Base-by-base conservation (phyloP, 2,113 vertebrate genomes). In the Pholis gunnellus region DNA sequence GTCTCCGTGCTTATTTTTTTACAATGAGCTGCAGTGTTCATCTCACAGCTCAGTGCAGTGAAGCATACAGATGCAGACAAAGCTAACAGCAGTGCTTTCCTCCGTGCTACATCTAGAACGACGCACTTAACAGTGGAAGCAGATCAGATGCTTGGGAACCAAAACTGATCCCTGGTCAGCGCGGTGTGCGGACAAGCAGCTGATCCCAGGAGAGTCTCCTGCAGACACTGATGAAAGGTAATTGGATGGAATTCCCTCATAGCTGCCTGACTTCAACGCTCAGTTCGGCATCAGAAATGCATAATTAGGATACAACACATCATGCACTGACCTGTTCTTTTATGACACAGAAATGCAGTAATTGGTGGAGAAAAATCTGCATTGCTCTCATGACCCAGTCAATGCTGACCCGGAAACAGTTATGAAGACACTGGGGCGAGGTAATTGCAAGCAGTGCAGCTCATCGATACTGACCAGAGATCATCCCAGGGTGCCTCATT, bases 151-250 rank as follows among this genome's bases (percentile, higher is more conserved):
- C 22, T 78, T 70, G 34, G 60, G 64, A 82, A 81, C 60, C 84
- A 77, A 57, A 79, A 87, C 81, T 81, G 73, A 86, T 91, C 85
- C 61, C 59, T 48, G 85, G 81, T 90, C 90, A 90, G 87, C 59
- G 17, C 80, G 75, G 60, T 42, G 68, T 79, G 79, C 72, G 84
- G 82, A 89, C 74, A 66, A 48, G 60, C 68, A 61, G 87, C 27
- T 20, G 70, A 81, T 90, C 75, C 88, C 89, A 57, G 46, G 88
- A 89, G 93, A 91, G 70, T 72, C 80, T 78, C 71, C 66, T 57
- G 69, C 70, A 84, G 92, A 93, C 84, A 92, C 86, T 90, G 92
- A 94, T 87, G 89, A 92, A 94, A 90, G 87, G 92, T 92, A 93
- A 92, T 93, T 93, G 92, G 90, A 87, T 83, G 75, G 90, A 89